Evolutionary conservation across 2,797 vertebrate species (phyloP), one percentile per base, ranked within the genome.

Genomic region (Etheostoma nigrum): DNA sequence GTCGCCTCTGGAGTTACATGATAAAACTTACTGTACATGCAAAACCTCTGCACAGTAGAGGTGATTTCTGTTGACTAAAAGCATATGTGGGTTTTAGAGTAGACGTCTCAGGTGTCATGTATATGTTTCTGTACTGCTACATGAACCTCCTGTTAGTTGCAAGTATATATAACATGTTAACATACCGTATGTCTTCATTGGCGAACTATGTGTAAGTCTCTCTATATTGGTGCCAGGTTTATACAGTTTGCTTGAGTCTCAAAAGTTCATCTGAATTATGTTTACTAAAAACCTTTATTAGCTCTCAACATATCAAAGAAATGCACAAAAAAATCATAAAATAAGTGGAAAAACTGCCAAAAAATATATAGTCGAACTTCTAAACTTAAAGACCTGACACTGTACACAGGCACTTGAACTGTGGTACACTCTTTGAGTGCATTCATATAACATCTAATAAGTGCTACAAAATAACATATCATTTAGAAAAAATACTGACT

Each of bases 331-430:
- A 40, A 40, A 40, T 0, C 10, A 78, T 11, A 62, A 77, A 79
- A 83, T 27, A 89, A 81, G 54, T 40, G 59, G 23, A 62, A 81
- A 77, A 69, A 65, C 48, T 21, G 65, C 69, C 78, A 79, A 72
- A 71, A 55, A 57, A 81, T 21, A 64, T 16, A 42, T 68, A 72
- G 67, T 72, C 60, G 67, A 82, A 88, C 45, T 21, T 83, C 49
- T 84, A 64, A 92, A 91, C 72, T 75, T 61, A 91, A 93, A 91
- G 73, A 93, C 84, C 86, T 87, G 92, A 93, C 84, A 73, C 89
- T 92, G 91, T 93, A 93, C 86, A 92, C 95, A 96, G 95, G 95
- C 95, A 95, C 95, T 96, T 95, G 86, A 93, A 92, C 91, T 91
- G 86, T 79, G 84, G 85, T 74, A 83, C 93, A 92, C 93, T 92